Base-by-base conservation (phyloP, 2,888 invertebrate genomes). In the Ectobius pallidus region DNA sequence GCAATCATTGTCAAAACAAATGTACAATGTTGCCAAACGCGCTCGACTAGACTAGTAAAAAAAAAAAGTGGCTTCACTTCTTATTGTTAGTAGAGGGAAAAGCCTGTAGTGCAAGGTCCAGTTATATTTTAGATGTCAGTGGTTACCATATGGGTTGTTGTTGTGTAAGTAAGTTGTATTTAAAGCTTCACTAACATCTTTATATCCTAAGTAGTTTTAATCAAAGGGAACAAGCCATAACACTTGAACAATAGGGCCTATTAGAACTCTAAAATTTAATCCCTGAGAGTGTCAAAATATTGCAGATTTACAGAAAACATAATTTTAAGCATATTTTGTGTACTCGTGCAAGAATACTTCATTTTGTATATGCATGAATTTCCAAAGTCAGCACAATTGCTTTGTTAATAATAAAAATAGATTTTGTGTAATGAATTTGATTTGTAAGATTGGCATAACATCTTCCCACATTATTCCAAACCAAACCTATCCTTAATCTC, bases 311-410 rank as follows among this genome's bases (percentile, higher is more conserved):
- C 65, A 69, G 49, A 72, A 67, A 58, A 58, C 22, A 67, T 70
- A 67, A 65, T 70, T 73, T 70, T 25, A 73, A 73, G 58, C 73
- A 73, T 73, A 73, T 73, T 73, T 73, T 73, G 73, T 73, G 73
- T 73, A 73, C 55, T 22, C 44, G 39, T 30, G 46, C 46, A 67
- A 30, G 58, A 65, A 70, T 55, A 73, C 20, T 69, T 72, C 52
- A 49, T 62, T 73, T 73, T 73, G 70, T 73, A 72, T 46, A 70
- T 73, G 65, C 70, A 67, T 70, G 49, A 70, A 70, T 61, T 73
- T 72, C 68, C 61, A 58, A 72, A 20, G 39, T 68, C 49, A 70
- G 46, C 73, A 65, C 42, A 30, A 70, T 70, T 70, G 73, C 70
- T 73, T 73, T 73, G 73, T 70, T 73, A 73, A 73, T 73, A 73